Base-by-base conservation (phyloP, 2,888 invertebrate species). In the Thereva nobilitata region DNA sequence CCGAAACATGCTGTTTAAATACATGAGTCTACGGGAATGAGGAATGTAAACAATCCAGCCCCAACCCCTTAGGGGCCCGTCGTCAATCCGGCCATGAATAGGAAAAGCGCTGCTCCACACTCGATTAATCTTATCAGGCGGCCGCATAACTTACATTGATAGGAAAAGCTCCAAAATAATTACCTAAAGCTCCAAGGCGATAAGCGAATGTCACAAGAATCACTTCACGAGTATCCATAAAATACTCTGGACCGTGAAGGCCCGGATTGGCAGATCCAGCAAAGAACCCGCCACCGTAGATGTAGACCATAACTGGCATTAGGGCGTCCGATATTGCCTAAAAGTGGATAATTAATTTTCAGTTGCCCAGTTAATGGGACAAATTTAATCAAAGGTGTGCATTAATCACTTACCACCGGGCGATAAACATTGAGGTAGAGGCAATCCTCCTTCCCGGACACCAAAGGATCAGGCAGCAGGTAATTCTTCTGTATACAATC, bases 201-300 rank as follows among this genome's bases (percentile, higher is more conserved):
- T 84, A 84, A 69, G 82, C 80, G 70, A 83, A 75, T 6, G 82
- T 82, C 0, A 84, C 83, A 53, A 84, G 68, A 54, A 84, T 74
- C 3, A 84, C 79, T 64, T 83, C 76, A 67, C 77, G 72, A 0
- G 76, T 76, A 70, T 84, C 83, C 83, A 85, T 82, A 47, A 85
- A 78, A 72, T 83, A 84, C 70, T 84, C 82, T 0, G 85, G 83
- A 2, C 84, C 84, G 38, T 79, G 74, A 10, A 82, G 68, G 8
- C 72, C 71, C 10, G 82, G 82, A 40, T 76, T 77, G 0, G 82
- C 79, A 1, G 79, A 74, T 5, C 85, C 85, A 4, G 82, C 78
- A 70, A 84, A 82, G 73, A 82, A 84, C 8, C 82, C 85, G 0
- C 85, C 85, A 47, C 83, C 84, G 72, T 83, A 82, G 66, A 85